Percentiles rank a stretch among this genome's conserved stretches.
These are phyloP conservation scores for Anguilla marmorata DNA, from an alignment of 2,797 vertebrate species.

Conservation along the genomic window DNA sequence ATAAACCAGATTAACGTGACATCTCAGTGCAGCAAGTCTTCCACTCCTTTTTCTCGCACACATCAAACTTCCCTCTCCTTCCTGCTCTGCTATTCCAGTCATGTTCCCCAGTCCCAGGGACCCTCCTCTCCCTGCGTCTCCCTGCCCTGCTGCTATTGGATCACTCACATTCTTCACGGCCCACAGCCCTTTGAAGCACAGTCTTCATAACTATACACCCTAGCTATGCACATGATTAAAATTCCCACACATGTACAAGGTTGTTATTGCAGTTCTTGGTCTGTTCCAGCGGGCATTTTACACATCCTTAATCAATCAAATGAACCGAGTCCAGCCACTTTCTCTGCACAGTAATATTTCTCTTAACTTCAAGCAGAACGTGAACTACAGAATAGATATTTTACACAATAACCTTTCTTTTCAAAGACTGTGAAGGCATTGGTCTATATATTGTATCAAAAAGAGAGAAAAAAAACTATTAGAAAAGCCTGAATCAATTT, in stretches of 20 bases:
- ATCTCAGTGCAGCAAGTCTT: neutral
- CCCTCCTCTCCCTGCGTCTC: neutral
- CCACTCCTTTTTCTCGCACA: neutral
- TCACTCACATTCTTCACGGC: neutral
- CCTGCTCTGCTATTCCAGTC: slow-evolving; percentile 11
- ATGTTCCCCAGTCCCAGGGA: neutral
- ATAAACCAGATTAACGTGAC: neutral
- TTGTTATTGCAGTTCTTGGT: neutral
- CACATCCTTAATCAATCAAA: neutral
- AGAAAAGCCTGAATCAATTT: neutral
- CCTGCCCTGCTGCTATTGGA: neutral
- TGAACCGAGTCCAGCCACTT: neutral
- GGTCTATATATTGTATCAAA: neutral
- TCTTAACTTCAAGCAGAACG: neutral
- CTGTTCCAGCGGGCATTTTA: neutral
- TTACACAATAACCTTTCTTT: neutral
- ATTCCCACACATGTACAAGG: neutral
- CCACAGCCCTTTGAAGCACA: neutral
- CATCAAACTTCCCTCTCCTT: neutral
- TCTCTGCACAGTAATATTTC: neutral
- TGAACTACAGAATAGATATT: neutral
- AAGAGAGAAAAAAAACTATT: neutral
- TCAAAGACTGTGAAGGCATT: neutral
- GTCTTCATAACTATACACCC: neutral
- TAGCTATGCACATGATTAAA: neutral